These are phyloP conservation scores for Reticulitermes speratus DNA, from an alignment of 1,140 invertebrate genomes.

Conservation along the genomic window DNA sequence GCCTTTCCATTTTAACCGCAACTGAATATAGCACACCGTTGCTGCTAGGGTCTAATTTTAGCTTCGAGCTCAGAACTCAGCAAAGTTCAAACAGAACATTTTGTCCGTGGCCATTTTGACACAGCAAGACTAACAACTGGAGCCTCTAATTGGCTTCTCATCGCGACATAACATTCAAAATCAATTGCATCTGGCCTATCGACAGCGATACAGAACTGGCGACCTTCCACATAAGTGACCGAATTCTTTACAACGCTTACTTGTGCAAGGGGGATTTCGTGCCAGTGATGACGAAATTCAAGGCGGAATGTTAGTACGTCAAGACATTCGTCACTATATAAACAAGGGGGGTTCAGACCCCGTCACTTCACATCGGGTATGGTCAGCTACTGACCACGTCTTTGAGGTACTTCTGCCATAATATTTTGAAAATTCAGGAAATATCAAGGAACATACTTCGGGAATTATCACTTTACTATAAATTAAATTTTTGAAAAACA, in stretches of 20 bases:
- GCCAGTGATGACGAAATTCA: background rate
- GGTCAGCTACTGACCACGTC: too few species aligned
- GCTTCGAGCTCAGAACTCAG: background rate
- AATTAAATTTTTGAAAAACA: too few species aligned
- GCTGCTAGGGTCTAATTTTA: background rate
- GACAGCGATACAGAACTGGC: too few species aligned
- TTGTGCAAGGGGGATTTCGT: background rate
- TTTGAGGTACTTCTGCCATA: too few species aligned
- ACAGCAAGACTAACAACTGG: background rate
- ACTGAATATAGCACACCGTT: too few species aligned
- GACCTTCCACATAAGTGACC: too few species aligned
- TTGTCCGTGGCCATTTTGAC: background rate
- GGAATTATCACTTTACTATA: too few species aligned
- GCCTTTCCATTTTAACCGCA: too few species aligned
- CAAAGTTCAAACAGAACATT: too few species aligned
- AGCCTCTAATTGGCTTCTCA: background rate
- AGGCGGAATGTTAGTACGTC: background rate
- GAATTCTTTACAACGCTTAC: background rate
- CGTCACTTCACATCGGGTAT: too few species aligned
- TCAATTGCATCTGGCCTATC: background rate
- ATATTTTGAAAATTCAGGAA: too few species aligned
- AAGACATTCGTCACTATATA: background rate
- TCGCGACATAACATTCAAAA: background rate
- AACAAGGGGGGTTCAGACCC: background rate
- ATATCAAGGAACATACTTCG: too few species aligned